phyloP scores from a whole-genome alignment of 1,140 invertebrate genomes.

The Formica exsecta region DNA sequence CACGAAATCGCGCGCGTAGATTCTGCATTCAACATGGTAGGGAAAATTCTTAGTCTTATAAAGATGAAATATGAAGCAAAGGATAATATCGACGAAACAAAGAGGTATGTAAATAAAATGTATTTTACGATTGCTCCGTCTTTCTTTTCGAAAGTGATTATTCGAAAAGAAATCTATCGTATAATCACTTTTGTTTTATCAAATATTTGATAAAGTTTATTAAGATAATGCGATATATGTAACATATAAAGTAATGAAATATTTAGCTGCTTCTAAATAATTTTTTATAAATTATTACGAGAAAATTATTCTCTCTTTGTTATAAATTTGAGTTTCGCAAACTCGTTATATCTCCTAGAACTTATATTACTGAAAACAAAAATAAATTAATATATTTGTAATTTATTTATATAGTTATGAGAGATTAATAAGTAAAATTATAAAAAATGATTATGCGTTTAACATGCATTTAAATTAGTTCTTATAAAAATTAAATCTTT shows the following conservation, averaged over 20 bases:
- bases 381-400: not conserved
- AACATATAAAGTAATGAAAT: not conserved
- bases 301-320: not conserved
- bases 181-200: not conserved
- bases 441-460: not conserved
- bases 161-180: not conserved
- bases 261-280: not conserved
- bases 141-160: not conserved
- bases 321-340: not conserved
- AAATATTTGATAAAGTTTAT: not conserved
- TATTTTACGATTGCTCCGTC: not conserved
- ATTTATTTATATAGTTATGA: not conserved
- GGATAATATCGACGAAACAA: conserved; percentile 25
- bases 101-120: not conserved
- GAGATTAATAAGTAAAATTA: not conserved
- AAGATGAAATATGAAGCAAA: not conserved
- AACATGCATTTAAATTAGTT: not conserved
- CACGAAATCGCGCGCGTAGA: conserved; percentile 7
- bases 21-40: conserved; percentile 31
- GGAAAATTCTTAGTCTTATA: conserved; percentile 43
- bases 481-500: not conserved
- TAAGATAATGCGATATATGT: not conserved
- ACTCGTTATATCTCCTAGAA: conserved; percentile 1
- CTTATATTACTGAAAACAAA: conserved; percentile 18
- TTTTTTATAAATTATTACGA: not conserved